Base-by-base conservation (phyloP, 53 echinoderm and acorn worm species). In the Mesocentrotus franciscanus region DNA sequence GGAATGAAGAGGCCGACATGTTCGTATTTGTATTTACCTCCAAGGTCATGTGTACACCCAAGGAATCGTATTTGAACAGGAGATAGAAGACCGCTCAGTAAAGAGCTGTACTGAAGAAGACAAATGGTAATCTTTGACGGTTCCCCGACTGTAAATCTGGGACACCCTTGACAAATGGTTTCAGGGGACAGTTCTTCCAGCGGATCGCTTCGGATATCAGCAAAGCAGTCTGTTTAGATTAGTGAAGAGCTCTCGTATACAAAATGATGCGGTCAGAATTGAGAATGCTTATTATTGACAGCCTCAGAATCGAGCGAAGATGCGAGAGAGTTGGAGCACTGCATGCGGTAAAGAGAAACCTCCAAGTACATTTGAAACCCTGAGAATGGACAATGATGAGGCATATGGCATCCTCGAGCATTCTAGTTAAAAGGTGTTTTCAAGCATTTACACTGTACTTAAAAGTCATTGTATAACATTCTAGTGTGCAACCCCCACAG, bases 191-290 rank as follows among this genome's bases (percentile, higher is more conserved):
- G 87, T 87, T 87, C 56, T 29, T 84, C 84, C 22, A 84, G 36
- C 49, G 84, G 84, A 84, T 84, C 58, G 87, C 87, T 91, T 33
- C 14, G 91, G 91, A 91, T 91, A 91, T 64, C 91, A 36, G 35
- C 8, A 66, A 10, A 66, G 91, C 66, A 66, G 32, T 66, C 35
- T 91, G 91, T 91, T 61, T 91, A 36, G 91, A 34, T 61, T n/a
- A 34, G 64, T 91, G 35, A 91, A 91, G 91, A 66, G 91, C 66
- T 39, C 91, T 91, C 26, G 91, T 91, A 91, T 91, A 91, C 91
- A 64, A 91, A 64, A 91, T 58, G 32, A 16, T 91, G 91, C 91
- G 87, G 87, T 87, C 27, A 10, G 87, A 59, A 87, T 87, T 87
- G n/a, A 87, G 87, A 56, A 56, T 87, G 58, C 87, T 87, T 87